Evolutionary conservation across 2,113 vertebrate species (phyloP), one percentile per base, ranked within the genome.

Genomic region (Erythrocebus patas): DNA sequence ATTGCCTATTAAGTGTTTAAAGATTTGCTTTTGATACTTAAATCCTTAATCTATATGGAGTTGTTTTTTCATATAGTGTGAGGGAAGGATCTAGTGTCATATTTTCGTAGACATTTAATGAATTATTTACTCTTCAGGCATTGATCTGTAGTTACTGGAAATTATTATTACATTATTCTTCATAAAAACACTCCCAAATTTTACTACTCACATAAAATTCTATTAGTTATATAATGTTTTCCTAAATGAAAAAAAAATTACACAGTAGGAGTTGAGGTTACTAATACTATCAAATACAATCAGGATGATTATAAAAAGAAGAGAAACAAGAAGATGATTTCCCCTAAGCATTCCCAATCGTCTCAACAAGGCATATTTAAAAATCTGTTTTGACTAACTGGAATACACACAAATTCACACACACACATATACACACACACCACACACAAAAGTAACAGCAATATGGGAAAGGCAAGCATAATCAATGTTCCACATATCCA

Each of bases 11-110:
- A 79, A 45, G 5, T 85, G 27, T 92, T 91, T 80, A 93, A 92
- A 87, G 13, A 59, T 83, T 92, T 96, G 30, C 52, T 94, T 91
- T 95, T 68, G 45, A 79, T 27, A 91, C 16, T 92, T 72, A 82
- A 81, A 75, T 72, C 16, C 12, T 68, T 81, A 48, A 76, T 76
- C 40, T 48, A 86, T 43, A 59, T 96, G 38, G 35, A 80, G 22
- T 73, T 86, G 3, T 11, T 6, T 43, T 45, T 59, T 48, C 83
- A 8, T 75, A 48, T 14, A 68, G 17, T 85, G 2, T 52, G 32
- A 59, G 30, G 14, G 48, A 76, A 91, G 30, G 10, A 81, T 66
- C 0, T 17, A 45, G 45, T 64, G 82, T 80, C 64, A 57, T 64
- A 8, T 18, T 52, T 92, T 94, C 84, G 18, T 76, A 66, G 52